Base-by-base conservation (phyloP, 2,797 vertebrate genomes). In the Euthynnus affinis region DNA sequence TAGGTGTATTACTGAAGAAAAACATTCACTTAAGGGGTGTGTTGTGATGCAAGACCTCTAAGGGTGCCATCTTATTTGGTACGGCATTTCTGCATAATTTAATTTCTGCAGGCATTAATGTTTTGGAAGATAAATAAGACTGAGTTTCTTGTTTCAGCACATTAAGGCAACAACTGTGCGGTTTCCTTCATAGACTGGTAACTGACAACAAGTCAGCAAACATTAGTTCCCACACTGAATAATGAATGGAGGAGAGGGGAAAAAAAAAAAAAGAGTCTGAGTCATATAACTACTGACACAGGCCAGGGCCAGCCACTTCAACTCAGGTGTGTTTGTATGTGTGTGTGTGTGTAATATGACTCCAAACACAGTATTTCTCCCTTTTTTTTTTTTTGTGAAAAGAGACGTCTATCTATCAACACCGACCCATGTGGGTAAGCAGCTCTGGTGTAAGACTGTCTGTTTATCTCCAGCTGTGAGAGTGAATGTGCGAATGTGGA, bases 361-460 rank as follows among this genome's bases (percentile, higher is more conserved):
- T 76, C 92, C 81, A 51, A 84, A 85, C 81, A 84, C 80, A 7
- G 25, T 52, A 78, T 85, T 85, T 91, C 58, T 81, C 68, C 59
- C 74, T 82, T n/a, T n/a, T n/a, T n/a, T n/a, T n/a, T n/a, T n/a
- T n/a, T n/a, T 89, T 89, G 89, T 89, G 88, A 79, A 62, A 40
- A 32, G 63, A 65, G 69, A 67, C 40, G 44, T 63, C 84, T 82
- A 48, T 63, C 84, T 82, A 82, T 87, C 71, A 78, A 66, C 77
- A 80, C 29, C 59, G 56, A 79, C 73, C 85, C 77, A 74, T 89
- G 83, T 83, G 78, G 76, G 71, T 56, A 79, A 79, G 60, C 75
- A 85, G 57, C 72, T 88, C 67, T 53, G 44, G 22, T 23, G 9
- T 23, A 66, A 63, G 29, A 44, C 78, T 84, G 73, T 76, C 53